Percentiles rank a stretch among this genome's conserved stretches.
Evolutionary conservation across 2,797 vertebrate species (phyloP).

Genomic region (Furcifer pardalis): DNA sequence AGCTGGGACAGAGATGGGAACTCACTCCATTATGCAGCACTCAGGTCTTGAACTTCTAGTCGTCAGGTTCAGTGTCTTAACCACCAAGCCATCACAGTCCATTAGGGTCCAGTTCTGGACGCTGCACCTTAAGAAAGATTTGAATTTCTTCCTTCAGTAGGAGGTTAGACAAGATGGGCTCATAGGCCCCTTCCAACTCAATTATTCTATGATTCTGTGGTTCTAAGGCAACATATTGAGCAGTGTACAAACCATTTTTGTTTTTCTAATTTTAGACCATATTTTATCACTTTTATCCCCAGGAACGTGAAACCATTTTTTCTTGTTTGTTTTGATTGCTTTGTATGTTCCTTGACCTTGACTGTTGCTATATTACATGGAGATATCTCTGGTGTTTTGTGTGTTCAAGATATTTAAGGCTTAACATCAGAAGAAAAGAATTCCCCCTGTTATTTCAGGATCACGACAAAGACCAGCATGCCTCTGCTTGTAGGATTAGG

Average conservation of each 20-base stretch:
- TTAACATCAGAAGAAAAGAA: not conserved
- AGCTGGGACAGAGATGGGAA: too few relatives aligned
- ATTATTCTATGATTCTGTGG: too few relatives aligned
- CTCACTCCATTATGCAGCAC: too few relatives aligned
- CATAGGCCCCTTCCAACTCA: too few relatives aligned
- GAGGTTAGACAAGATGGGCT: too few relatives aligned
- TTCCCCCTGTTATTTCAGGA: not conserved
- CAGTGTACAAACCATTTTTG: not conserved
- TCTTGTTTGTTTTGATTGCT: not conserved
- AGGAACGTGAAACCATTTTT: slow-evolving; percentile 3
- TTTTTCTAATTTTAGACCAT: not conserved
- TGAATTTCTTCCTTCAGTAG: too few relatives aligned
- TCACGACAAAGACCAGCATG: not conserved
- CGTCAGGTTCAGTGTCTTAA: too few relatives aligned
- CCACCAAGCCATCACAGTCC: too few relatives aligned
- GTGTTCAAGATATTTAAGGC: not conserved
- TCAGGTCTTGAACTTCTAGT: too few relatives aligned
- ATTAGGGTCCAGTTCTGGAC: too few relatives aligned
- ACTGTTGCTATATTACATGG: not conserved
- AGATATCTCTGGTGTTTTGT: not conserved
- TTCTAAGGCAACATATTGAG: not conserved
- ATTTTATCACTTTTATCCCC: not conserved
- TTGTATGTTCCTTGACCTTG: not conserved
- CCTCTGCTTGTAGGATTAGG: not conserved
- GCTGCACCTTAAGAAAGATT: too few relatives aligned